Evolutionary conservation across 1,140 invertebrate species (phyloP), one percentile per base, ranked within the genome.

Genomic region (Drusus annulatus): DNA sequence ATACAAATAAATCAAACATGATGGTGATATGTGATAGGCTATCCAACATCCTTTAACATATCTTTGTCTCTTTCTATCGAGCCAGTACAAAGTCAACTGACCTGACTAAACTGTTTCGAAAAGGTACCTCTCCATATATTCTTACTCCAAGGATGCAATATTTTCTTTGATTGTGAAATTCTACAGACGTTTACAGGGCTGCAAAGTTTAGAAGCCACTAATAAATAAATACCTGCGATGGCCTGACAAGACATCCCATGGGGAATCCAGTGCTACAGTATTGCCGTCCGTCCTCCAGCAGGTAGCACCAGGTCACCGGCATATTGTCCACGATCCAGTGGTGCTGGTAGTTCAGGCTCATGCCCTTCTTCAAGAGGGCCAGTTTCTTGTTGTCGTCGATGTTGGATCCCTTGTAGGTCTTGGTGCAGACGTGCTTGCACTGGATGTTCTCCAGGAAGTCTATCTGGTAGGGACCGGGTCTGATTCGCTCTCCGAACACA

Each of bases 251-350:
- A 87, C 98, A 99, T n/a, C 98, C 98, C 94, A 99, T 98, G 0
- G 98, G 98, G 87, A 99, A 99, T 45, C 98, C 98, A 77, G 95
- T 97, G 60, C 94, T 96, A 87, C 98, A 99, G 89, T 96, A 95
- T 84, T 95, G 93, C 86, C 93, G 91, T 79, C 91, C 93, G 86
- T 93, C 92, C 82, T 97, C 95, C 78, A 89, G 87, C 78, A 92
- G 88, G 87, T 98, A 99, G 88, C 98, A 99, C 95, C 96, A 99
- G 0, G 95, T 96, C 1, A 96, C 95, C 45, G 98, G 98, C 98
- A 99, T 99, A 86, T 99, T 99, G 89, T 99, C 95, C 84, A 98
- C 93, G 85, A 97, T 97, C 98, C 98, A 99, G 89, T 99, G 98
- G 89, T 99, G 98, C 85, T 99, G 96, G 90, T 99, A 99, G 88